Evolutionary conservation across 2,888 invertebrate species (phyloP), one percentile per base, ranked within the genome.

Genomic region (Smittia aterrima): DNA sequence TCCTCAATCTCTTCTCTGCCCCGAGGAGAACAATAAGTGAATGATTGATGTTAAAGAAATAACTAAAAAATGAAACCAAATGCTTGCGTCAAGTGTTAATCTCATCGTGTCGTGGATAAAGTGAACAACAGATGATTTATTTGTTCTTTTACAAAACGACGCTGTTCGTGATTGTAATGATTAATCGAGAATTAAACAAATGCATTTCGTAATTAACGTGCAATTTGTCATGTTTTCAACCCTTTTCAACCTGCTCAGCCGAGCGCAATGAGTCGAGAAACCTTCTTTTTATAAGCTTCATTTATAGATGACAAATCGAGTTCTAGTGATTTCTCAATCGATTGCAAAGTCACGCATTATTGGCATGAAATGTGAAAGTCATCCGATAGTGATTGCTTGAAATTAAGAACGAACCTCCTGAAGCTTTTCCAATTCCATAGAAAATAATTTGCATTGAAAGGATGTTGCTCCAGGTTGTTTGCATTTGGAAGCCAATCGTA

Each of bases 361-460:
- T 58, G 64, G 53, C n/a, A n/a, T n/a, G 13, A 25, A 13, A 22
- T 22, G 27, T 3, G 25, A n/a, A 22, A 18, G 20, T 24, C 22
- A 58, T 58, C 58, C 2, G 4, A 22, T 58, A 18, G 18, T 4
- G 18, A 47, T 47, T 47, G n/a, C 4, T 3, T 9, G 32, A 32
- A 32, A 32, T 32, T 32, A 32, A 32, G 9, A 6, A 16, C 47
- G 47, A 32, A 32, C 70, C 1, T 25, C 64, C 22, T n/a, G 20
- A 4, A 3, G 6, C 47, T 32, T 41, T 32, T 22, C 54, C 18
- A 16, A 25, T 25, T 70, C 22, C 24, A n/a, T 24, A 24, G 72
- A 72, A 62, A 54, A 22, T 22, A 16, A 62, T 72, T 72, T 62
- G 72, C 72, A 58, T 72, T 38, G 20, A 72, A 72, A 72, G 40